Base-by-base conservation (phyloP, 2,797 vertebrate genomes). In the Lepilemur septentrionalis region DNA sequence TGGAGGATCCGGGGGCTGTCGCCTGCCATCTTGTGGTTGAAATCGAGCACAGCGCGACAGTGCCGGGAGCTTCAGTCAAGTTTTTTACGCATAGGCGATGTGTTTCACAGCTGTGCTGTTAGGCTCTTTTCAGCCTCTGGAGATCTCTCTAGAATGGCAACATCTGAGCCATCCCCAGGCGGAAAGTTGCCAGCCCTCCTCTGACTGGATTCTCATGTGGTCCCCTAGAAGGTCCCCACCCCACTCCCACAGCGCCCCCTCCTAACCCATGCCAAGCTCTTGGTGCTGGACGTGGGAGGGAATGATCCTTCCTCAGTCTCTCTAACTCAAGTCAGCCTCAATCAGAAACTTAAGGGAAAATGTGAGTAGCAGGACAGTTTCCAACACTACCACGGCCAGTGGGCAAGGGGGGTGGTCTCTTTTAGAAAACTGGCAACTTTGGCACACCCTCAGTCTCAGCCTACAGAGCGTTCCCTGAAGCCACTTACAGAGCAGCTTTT, bases 21-120 rank as follows among this genome's bases (percentile, higher is more conserved):
- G 82, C 38, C 96, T 97, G 98, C 97, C 98, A 88, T 55, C 98
- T 97, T 79, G 98, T 97, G 98, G 97, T 43, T 72, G 78, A 90
- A 96, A 50, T 43, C 0, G 0, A 61, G 61, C 84, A 90, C 2
- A 65, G 41, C 12, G 35, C 8, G 28, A 52, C 84, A 48, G 41
- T 30, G n/a, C 79, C 73, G 50, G 55, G 41, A 63, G 38, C 48
- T 63, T 9, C 35, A 10, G 75, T 25, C 57, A 12, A 76, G 52
- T 12, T 38, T 22, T 3, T 52, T 5, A 32, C 28, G 22, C 52
- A 1, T 22, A 30, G 57, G 50, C 63, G 63, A 7, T 18, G 59
- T 57, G 76, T 65, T 90, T 85, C 89, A 43, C 46, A 6, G 0
- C 83, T 17, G 32, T 12, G 17, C 59, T 20, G 0, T 57, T 2